A percentile compares a stretch with the other conserved stretches of the same genome.
Conservation (phyloP, 2,888 invertebrate species). For the Leptinotarsa haldemani region DNA sequence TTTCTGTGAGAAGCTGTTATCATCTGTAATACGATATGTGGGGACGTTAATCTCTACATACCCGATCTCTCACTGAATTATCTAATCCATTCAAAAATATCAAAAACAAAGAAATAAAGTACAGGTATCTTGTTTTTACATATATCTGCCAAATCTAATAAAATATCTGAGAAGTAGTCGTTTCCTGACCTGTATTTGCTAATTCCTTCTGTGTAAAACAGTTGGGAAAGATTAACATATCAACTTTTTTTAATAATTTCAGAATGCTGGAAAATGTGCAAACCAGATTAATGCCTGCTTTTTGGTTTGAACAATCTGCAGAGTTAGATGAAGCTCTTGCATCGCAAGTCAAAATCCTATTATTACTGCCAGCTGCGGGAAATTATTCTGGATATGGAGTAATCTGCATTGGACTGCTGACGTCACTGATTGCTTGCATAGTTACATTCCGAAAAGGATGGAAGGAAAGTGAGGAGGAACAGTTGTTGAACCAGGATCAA, state of each 20-base stretch:
- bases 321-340: conserved; percentile 71
- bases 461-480: conserved; percentile 61
- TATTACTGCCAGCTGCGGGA: conserved; percentile 69
- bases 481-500: conserved; percentile 55
- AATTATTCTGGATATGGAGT: conserved; percentile 70
- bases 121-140: too few species aligned
- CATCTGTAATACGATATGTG: too few species aligned
- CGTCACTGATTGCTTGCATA: conserved; percentile 61
- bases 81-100: too few species aligned
- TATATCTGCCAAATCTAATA: too few species aligned
- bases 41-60: too few species aligned
- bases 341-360: conserved; percentile 67
- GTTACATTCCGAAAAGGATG: conserved; percentile 59
- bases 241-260: conserved; percentile 50
- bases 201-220: too few species aligned
- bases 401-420: conserved; percentile 64
- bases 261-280: conserved; percentile 71
- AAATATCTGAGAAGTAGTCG: too few species aligned
- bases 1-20: too few species aligned
- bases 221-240: too few species aligned
- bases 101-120: too few species aligned
- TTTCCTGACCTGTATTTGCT: too few species aligned
- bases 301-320: conserved; percentile 82
- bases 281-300: conserved; percentile 75
- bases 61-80: too few species aligned